Conservation (phyloP, 1,140 invertebrate genomes). For the Zophobas atratus region DNA sequence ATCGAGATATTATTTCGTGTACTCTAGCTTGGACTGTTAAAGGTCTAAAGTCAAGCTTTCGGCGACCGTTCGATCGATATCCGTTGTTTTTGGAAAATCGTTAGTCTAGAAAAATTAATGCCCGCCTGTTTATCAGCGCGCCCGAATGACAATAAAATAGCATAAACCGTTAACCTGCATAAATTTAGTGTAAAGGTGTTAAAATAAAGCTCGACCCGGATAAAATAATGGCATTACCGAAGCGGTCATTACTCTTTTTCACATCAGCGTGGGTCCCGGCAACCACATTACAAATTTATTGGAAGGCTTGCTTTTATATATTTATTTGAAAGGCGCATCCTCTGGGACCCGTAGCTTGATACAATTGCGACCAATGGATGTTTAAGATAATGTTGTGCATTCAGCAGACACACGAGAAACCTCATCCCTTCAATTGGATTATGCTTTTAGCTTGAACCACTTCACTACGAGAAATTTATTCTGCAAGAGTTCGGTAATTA, state of each 20-base stretch:
- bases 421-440: constrained; percentile 36
- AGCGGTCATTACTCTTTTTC: constrained; percentile 42
- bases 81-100: neutral
- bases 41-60: too few species aligned
- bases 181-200: constrained; percentile 19
- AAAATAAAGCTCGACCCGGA: constrained; percentile 15
- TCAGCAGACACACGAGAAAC: constrained; percentile 39
- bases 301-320: constrained; percentile 28
- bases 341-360: constrained; percentile 17
- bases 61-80: too few species aligned
- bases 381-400: constrained; percentile 43
- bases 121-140: neutral
- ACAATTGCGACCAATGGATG: constrained; percentile 38
- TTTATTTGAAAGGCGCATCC: constrained; percentile 22
- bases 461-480: constrained; percentile 35
- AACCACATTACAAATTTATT: constrained; percentile 42
- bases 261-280: constrained; percentile 10
- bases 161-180: constrained; percentile 6
- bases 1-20: too few species aligned
- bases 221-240: constrained; percentile 35
- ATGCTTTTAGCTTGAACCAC: constrained; percentile 40
- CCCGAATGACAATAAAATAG: constrained; percentile 24
- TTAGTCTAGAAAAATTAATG: constrained; percentile 1
- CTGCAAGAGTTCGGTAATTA: constrained; percentile 34
- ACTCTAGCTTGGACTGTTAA: too few species aligned